Percentiles rank a stretch among this genome's conserved stretches.
phyloP scores from a whole-genome alignment of 2,888 invertebrate genomes.

The Parasteatoda lunata region DNA sequence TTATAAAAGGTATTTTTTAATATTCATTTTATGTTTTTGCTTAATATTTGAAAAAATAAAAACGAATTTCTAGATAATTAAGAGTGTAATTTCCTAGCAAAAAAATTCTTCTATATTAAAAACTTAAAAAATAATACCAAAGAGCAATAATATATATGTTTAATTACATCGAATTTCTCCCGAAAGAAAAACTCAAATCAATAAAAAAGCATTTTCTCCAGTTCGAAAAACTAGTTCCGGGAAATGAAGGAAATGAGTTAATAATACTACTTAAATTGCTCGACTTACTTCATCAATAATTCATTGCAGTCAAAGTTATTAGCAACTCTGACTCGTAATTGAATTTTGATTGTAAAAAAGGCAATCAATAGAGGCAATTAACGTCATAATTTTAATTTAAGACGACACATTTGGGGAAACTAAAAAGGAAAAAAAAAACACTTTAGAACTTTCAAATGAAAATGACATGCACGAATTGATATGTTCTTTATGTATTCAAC shows the following conservation, averaged over 20 bases:
- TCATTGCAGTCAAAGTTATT: slow-evolving; percentile 32
- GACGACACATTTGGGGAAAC: slow-evolving; percentile 33
- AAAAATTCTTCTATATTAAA: too few species aligned
- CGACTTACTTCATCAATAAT: slow-evolving; percentile 52
- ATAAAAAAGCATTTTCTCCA: too few species aligned
- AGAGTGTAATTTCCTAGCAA: too few species aligned
- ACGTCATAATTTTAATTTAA: slow-evolving; percentile 62
- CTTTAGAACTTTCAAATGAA: not conserved
- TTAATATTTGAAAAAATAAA: too few species aligned
- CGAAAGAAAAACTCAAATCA: too few species aligned
- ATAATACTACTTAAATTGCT: slow-evolving; percentile 41
- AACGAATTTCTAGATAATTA: too few species aligned
- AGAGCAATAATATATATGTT: too few species aligned
- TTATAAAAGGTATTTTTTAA: too few species aligned
- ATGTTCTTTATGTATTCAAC: not conserved
- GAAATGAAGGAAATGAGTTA: slow-evolving; percentile 31
- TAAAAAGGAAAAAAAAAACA: not conserved
- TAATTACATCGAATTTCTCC: too few species aligned
- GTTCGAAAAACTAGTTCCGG: too few species aligned
- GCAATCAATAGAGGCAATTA: slow-evolving; percentile 45
- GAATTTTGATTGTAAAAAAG: slow-evolving; percentile 49
- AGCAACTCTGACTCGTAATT: slow-evolving; percentile 34
- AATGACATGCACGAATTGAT: not conserved
- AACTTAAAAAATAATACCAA: too few species aligned
- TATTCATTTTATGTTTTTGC: too few species aligned